Percentiles rank a stretch among this genome's conserved stretches.
Conservation (phyloP, 2,888 invertebrate species). For the Leptinotarsa rubiginosa region DNA sequence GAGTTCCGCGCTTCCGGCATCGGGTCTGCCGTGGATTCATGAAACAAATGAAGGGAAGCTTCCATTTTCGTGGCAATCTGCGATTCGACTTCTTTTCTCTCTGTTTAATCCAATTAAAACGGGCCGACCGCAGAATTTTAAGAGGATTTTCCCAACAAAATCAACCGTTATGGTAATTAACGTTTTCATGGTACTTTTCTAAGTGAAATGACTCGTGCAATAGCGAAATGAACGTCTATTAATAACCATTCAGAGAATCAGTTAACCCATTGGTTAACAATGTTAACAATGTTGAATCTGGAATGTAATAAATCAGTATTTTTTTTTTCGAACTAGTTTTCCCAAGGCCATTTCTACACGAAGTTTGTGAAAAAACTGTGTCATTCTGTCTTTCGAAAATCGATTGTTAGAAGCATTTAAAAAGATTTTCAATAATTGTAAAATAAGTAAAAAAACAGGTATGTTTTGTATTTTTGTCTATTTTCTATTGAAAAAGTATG, state of each 20-base stretch:
- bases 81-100: conserved; percentile 55
- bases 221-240: neutral
- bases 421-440: too few relatives aligned
- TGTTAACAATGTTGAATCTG: too few relatives aligned
- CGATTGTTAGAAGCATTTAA: too few relatives aligned
- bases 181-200: conserved; percentile 14
- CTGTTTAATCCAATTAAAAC: conserved; percentile 64
- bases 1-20: conserved; percentile 56
- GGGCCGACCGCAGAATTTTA: conserved; percentile 63
- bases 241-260: neutral
- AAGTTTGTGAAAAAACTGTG: too few relatives aligned
- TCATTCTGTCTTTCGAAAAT: too few relatives aligned
- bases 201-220: conserved; percentile 1
- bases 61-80: conserved; percentile 58
- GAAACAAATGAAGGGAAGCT: conserved; percentile 55
- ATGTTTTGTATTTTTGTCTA: too few relatives aligned
- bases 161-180: conserved; percentile 38
- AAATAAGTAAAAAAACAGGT: too few relatives aligned
- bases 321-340: too few relatives aligned
- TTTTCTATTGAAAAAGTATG: too few relatives aligned
- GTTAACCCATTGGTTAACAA: too few relatives aligned
- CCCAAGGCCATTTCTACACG: too few relatives aligned
- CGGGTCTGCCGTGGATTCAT: conserved; percentile 45
- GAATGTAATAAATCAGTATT: too few relatives aligned
- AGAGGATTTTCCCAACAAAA: conserved; percentile 55